Percentiles rank a stretch among this genome's conserved stretches.
Evolutionary conservation across 2,888 invertebrate genomes (phyloP).

Genomic region (Cylindroiulus punctatus): DNA sequence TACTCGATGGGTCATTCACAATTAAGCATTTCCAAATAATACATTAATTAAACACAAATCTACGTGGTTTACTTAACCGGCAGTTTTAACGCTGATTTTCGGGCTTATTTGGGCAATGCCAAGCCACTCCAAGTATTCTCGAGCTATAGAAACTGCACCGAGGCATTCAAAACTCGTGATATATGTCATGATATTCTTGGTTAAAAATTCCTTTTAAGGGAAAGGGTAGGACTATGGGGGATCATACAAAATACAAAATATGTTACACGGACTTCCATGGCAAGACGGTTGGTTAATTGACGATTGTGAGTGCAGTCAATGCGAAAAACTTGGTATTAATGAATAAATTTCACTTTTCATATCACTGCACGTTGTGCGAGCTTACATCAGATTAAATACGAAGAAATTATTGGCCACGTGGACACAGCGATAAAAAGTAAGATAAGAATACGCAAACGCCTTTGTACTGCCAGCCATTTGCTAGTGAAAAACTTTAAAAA

Average conservation of each 20-base stretch:
- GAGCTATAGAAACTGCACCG: neutral
- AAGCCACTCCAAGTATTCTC: neutral
- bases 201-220: neutral
- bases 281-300: neutral
- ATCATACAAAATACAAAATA: neutral
- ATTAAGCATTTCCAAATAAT: neutral
- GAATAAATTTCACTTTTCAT: neutral
- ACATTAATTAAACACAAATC: neutral
- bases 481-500: no score
- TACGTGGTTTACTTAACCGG: neutral
- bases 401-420: neutral
- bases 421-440: no score
- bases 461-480: neutral
- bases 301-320: neutral
- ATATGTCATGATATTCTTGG: slow-evolving; percentile 1
- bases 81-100: neutral
- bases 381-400: neutral
- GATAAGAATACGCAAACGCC: neutral
- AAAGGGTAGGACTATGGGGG: neutral
- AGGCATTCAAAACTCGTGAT: neutral
- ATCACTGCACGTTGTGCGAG: neutral
- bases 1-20: neutral
- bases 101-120: neutral
- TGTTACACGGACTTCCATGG: neutral
- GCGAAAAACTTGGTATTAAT: neutral